Base-by-base conservation (phyloP, 2,113 vertebrate species). In the Heterocephalus glaber region DNA sequence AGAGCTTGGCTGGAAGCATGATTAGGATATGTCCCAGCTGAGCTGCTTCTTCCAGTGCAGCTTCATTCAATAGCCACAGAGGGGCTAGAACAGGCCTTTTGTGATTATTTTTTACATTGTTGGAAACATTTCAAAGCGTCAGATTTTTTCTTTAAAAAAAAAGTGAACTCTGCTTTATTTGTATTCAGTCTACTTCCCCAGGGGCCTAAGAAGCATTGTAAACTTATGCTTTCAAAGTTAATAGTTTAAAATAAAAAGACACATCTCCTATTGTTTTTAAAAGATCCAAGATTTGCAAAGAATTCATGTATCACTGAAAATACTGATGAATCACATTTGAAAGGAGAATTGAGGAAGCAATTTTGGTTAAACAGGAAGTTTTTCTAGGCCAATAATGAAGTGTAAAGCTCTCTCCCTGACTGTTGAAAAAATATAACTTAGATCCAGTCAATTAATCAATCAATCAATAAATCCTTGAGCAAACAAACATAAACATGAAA, bases 81-180 rank as follows among this genome's bases (percentile, higher is more conserved):
- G 97, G 92, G 91, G 97, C 86, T 94, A 97, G 86, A 95, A 93
- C 44, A 44, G 65, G 72, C n/a, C 82, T 96, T 94, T 92, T 97
- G 92, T 96, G 97, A 97, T 95, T 96, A 72, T 92, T 96, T 97
- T 96, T 95, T 94, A 95, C 94, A 94, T 90, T 93, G 81, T 76
- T 97, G 97, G 95, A 97, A 92, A 19, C 76, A 94, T 96, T 96
- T 98, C 96, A 98, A 97, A 97, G 90, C 68, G 87, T 76, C 63
- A 49, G 70, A 60, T 88, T 56, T 92, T 92, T 44, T 35, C 54
- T 33, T 44, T 35, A 61, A 41, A 41, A 41, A 44, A 88, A 52
- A 77, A 58, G 77, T 82, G 84, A 97, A 85, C 82, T 87, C 80
- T 84, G 66, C 61, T 95, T 96, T 95, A 68, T 93, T 97, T 95